Evolutionary conservation across 2,113 vertebrate species (phyloP), one percentile per base, ranked within the genome.

Genomic region (Callipepla californica): DNA sequence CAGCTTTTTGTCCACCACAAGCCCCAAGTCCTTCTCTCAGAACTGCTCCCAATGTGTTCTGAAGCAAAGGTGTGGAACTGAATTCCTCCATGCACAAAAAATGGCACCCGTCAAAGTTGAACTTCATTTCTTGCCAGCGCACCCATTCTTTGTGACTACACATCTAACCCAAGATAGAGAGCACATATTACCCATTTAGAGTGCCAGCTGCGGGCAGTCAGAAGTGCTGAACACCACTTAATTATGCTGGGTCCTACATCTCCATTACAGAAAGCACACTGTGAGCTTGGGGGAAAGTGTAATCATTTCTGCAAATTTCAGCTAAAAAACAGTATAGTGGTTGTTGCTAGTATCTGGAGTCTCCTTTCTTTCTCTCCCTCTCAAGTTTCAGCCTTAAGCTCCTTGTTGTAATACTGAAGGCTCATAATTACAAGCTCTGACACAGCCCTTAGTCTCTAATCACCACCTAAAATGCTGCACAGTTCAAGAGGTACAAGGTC

Each of bases 181-280:
- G 17, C 12, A 25, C 11, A 3, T n/a, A 14, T 32, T 45, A 23
- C 3, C 22, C 2, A 0, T 21, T 28, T 5, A 15, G n/a, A 50
- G 44, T n/a, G 18, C 55, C 58, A 87, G 40, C 4, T 23, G 15
- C 0, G 2, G 13, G 8, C 0, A 0, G 7, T 48, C 16, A 78
- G 30, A 66, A 67, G n/a, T 12, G 18, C 16, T 23, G n/a, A 58
- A 61, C 17, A 16, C 21, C 40, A 21, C 22, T 34, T 23, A 61
- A 38, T 77, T n/a, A 25, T 0, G 0, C 25, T n/a, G 6, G 47
- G 12, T 51, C 30, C 16, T 14, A 5, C 0, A 0, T 47, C 45
- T 89, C 40, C 68, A 77, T 40, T 32, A 67, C 14, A 50, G 11
- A 53, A 6, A n/a, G 5, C 11, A 1, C 30, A 63, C 7, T 34